phyloP scores from a whole-genome alignment of 2,888 invertebrate species.

The Gerris lacustris region DNA sequence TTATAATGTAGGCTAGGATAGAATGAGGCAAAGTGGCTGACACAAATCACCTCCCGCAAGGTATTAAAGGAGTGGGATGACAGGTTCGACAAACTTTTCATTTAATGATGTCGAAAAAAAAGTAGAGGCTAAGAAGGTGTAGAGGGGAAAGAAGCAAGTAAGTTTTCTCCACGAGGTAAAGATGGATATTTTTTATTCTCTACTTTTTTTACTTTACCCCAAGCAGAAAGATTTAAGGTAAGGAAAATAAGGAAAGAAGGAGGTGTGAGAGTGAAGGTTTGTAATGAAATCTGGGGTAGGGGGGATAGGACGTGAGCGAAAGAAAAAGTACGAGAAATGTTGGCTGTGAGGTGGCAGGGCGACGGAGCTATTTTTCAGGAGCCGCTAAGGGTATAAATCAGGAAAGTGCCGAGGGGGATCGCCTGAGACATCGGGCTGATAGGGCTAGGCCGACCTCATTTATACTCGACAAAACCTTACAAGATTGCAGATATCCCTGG shows the following conservation, averaged over 20 bases:
- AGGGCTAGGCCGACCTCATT: no score
- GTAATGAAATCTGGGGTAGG: not conserved
- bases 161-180: not conserved
- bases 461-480: no score
- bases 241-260: not conserved
- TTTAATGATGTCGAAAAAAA: constrained; percentile 1
- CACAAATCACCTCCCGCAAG: not conserved
- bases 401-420: not conserved
- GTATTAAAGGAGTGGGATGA: not conserved
- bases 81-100: constrained; percentile 3
- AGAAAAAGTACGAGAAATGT: not conserved
- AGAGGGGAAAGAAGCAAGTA: not conserved
- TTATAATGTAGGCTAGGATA: no score
- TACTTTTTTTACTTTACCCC: not conserved
- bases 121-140: not conserved
- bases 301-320: not conserved
- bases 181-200: not conserved
- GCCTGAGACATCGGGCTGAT: no score
- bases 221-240: not conserved
- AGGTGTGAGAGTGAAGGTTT: not conserved
- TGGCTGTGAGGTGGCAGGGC: no score
- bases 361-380: no score
- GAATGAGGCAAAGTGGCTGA: no score
- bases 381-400: not conserved
- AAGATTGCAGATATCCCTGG: no score